A percentile compares a stretch with the other conserved stretches of the same genome.
Conservation (phyloP, 2,113 vertebrate genomes). For the Mustelus asterias region DNA sequence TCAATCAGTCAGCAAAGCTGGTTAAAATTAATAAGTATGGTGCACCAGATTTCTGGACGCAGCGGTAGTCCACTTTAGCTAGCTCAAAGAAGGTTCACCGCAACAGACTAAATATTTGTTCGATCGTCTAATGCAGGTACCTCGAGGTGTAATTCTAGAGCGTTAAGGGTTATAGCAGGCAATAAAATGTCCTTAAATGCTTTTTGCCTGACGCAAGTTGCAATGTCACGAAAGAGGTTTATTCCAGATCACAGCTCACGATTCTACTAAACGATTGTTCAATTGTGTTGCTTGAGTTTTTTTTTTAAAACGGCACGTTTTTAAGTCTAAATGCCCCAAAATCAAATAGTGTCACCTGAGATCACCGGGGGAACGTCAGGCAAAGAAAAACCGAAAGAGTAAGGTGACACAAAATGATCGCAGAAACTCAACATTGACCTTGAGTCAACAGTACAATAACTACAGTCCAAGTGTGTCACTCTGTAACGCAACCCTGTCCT, state of each 20-base stretch:
- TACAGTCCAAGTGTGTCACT: slow-evolving; percentile 16
- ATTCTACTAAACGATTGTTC: neutral
- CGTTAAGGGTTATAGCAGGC: slow-evolving; percentile 27
- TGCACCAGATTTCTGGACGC: neutral
- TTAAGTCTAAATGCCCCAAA: neutral
- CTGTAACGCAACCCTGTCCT: slow-evolving; percentile 4
- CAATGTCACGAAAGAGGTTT: slow-evolving; percentile 12
- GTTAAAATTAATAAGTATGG: neutral
- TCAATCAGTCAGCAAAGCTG: neutral
- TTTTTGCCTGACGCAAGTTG: slow-evolving; percentile 22
- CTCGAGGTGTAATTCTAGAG: slow-evolving; percentile 27
- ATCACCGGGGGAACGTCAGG: neutral
- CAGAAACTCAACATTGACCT: slow-evolving; percentile 23
- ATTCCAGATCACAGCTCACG: neutral
- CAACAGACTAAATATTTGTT: slow-evolving; percentile 31
- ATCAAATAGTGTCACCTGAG: slow-evolving; percentile 1
- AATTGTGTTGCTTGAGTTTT: neutral
- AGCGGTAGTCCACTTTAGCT: neutral
- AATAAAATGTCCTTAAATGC: slow-evolving; percentile 33
- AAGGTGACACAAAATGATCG: neutral
- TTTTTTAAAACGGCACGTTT: neutral
- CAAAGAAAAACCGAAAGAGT: too few relatives aligned
- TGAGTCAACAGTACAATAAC: neutral
- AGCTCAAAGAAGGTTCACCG: slow-evolving; percentile 11
- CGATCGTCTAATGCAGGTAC: slow-evolving; percentile 5